These are phyloP conservation scores for Tragelaphus eurycerus DNA, from an alignment of 2,797 vertebrate species.

Conservation along the genomic window DNA sequence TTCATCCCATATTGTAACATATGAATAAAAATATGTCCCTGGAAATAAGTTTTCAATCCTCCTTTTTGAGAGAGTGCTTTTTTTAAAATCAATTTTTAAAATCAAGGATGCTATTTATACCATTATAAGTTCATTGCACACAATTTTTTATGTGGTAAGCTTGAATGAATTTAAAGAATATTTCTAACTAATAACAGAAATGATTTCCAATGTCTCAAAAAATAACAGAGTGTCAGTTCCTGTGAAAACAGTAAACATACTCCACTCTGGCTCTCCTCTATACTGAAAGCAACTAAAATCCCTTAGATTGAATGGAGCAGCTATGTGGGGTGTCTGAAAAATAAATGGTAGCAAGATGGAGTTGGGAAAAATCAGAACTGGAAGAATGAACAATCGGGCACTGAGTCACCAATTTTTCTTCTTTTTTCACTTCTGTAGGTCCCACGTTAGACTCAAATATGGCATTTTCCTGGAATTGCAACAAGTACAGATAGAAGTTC, in stretches of 20 bases:
- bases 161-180: neutral
- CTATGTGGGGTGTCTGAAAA: neutral
- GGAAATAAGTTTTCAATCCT: neutral
- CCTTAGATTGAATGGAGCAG: neutral
- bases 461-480: neutral
- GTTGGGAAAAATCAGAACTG: neutral
- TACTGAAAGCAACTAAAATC: neutral
- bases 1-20: conserved; percentile 30
- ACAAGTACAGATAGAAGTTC: neutral
- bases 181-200: conserved; percentile 2
- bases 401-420: neutral
- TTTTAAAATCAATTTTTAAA: neutral
- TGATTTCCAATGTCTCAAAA: neutral
- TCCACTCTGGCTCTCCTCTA: neutral
- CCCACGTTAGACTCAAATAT: neutral
- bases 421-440: neutral
- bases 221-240: neutral
- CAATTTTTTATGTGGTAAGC: neutral
- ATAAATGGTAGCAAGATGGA: neutral
- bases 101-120: neutral
- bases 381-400: neutral
- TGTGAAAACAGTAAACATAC: neutral
- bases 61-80: neutral
- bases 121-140: neutral
- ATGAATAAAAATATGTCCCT: neutral